Base-by-base conservation (phyloP, 2,797 vertebrate genomes). In the Myiotriccus ornatus region DNA sequence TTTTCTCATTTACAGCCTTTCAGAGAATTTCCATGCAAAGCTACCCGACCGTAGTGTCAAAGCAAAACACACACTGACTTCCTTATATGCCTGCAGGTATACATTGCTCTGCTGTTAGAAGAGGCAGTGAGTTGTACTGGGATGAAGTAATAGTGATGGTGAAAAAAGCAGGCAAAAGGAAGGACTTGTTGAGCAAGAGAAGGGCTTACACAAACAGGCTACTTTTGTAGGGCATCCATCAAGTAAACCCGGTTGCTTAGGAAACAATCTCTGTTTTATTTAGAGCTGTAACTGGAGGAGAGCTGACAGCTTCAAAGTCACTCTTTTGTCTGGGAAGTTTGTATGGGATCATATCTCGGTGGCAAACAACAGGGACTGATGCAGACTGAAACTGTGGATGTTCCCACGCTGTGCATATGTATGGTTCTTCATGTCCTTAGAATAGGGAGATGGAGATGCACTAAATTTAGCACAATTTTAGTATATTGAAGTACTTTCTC, bases 41-140 rank as follows among this genome's bases (percentile, higher is more conserved):
- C 53, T 62, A 7, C 56, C 28, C 1, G 1, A 19, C 27, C 22
- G 12, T 14, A 25, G 57, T 5, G 14, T 35, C 43, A 52, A 35
- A 62, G 44, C 21, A 41, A n/a, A 60, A 28, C 16, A 8, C 5
- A 1, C 1, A 0, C 53, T 49, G 34, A 22, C 32, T 49, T 20
- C 27, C 32, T 30, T 19, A 3, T 1, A 0, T 12, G 12, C 34
- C 34, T 37, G 49, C 46, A 20, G 34, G 37, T 30, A 1, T 4
- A 6, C 32, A 10, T 18, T 28, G 69, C 59, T 43, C 59, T 4
- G 8, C 35, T 56, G 28, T 37, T 63, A 15, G 59, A 35, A n/a
- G 27, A 39, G 32, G 13, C 35, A 52, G 3, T 0, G 0, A 69
- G 59, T 17, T 81, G 49, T 37, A 3, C 41, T 0, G 0, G 34